Evolutionary conservation across 2,113 vertebrate species (phyloP).

Genomic region (Ancistrus triradiatus): DNA sequence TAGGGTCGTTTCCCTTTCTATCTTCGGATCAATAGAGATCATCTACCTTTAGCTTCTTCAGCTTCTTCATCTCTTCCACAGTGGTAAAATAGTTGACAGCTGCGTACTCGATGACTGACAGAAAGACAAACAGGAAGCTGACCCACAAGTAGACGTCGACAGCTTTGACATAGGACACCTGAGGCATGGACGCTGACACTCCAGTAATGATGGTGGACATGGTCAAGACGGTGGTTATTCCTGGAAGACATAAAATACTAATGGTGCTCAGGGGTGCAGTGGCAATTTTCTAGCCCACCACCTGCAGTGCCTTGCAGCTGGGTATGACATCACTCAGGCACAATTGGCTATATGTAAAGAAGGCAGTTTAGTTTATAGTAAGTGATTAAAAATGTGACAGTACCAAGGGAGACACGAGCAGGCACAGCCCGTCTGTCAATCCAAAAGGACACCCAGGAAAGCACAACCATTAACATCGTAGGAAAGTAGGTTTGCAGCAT

Average conservation of each 20-base stretch:
- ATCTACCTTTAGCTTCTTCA: slow-evolving; percentile 58
- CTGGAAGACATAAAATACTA: slow-evolving; percentile 60
- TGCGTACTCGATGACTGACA: slow-evolving; percentile 85
- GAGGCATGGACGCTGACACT: slow-evolving; percentile 85
- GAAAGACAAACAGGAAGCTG: slow-evolving; percentile 90
- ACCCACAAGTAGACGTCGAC: slow-evolving; percentile 89
- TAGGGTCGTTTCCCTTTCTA: too few species aligned
- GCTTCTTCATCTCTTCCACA: slow-evolving; percentile 76
- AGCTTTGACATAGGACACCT: slow-evolving; percentile 90
- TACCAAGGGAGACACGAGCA: slow-evolving; percentile 87
- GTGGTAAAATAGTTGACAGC: slow-evolving; percentile 91
- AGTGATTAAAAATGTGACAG: background rate
- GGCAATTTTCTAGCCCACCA: too few species aligned
- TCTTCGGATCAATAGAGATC: too few species aligned
- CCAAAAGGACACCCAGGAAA: slow-evolving; percentile 94
- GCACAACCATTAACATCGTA: slow-evolving; percentile 90
- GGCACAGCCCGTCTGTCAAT: slow-evolving; percentile 87
- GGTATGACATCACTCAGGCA: too few species aligned
- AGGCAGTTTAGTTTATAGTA: too few species aligned
- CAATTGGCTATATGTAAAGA: too few species aligned
- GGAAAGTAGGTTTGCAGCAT: slow-evolving; percentile 92
- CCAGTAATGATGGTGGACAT: slow-evolving; percentile 91
- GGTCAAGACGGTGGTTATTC: slow-evolving; percentile 86
- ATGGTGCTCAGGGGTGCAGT: too few species aligned
- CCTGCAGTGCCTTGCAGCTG: too few species aligned